phyloP scores from a whole-genome alignment of 1,140 invertebrate genomes.

The Ladona fulva region DNA sequence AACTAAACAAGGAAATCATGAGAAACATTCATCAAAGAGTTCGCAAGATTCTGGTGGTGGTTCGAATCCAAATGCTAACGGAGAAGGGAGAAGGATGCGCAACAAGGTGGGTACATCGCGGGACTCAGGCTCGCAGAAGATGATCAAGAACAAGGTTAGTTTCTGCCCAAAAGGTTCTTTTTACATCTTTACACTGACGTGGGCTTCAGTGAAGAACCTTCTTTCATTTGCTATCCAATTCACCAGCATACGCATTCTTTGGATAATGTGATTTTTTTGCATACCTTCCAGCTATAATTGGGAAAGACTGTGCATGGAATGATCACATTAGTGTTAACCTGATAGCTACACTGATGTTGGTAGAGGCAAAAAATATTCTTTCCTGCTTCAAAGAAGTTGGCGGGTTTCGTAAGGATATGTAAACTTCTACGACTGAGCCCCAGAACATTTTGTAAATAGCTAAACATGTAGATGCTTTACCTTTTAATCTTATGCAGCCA shows the following conservation, averaged over 20 bases:
- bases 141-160: constrained; percentile 15
- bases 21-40: not conserved
- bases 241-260: too few species aligned
- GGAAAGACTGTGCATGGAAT: not conserved
- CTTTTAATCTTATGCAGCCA: too few species aligned
- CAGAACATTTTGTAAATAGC: too few species aligned
- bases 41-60: not conserved
- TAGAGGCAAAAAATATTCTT: too few species aligned
- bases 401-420: too few species aligned
- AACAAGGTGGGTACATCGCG: constrained; percentile 45
- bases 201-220: not conserved
- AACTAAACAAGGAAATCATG: not conserved
- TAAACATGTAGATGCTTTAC: too few species aligned
- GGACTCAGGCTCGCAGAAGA: not conserved
- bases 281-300: not conserved
- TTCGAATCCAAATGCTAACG: constrained; percentile 15
- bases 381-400: too few species aligned
- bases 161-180: not conserved
- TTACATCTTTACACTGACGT: not conserved
- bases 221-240: not conserved
- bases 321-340: not conserved
- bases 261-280: too few species aligned
- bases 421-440: too few species aligned
- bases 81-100: constrained; percentile 51
- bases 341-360: too few species aligned